Evolutionary conservation across 2,797 vertebrate species (phyloP).

Genomic region (Sitta carolinensis): DNA sequence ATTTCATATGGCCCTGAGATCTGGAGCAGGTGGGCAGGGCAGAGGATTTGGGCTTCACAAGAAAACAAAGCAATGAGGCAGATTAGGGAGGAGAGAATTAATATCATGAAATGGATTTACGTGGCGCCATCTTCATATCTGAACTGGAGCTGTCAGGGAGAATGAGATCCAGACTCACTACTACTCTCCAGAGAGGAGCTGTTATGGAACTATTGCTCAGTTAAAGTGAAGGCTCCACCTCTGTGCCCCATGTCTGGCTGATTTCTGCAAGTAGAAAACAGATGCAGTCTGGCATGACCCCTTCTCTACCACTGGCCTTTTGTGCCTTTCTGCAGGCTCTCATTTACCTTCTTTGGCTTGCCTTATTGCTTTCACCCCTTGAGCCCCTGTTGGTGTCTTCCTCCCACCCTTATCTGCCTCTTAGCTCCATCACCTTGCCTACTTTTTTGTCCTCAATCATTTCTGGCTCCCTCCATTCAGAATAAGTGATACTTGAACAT

Average conservation of each 20-base stretch:
- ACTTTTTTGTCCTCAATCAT: background rate
- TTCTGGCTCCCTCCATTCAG: background rate
- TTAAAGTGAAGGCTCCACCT: background rate
- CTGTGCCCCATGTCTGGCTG: background rate
- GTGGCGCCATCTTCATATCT: conserved; percentile 15
- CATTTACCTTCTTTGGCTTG: background rate
- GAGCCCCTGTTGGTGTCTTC: background rate
- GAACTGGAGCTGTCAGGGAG: conserved; percentile 32
- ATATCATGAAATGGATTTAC: background rate
- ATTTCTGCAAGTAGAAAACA: background rate
- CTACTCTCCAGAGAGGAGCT: conserved; percentile 5
- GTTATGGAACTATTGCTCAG: background rate
- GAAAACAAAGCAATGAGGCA: background rate
- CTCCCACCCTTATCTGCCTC: background rate
- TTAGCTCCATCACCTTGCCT: background rate
- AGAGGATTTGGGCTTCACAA: background rate
- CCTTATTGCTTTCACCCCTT: background rate
- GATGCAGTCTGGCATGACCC: background rate
- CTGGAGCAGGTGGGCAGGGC: background rate
- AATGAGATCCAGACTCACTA: background rate
- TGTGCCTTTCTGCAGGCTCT: background rate
- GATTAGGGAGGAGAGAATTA: background rate
- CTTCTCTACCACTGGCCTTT: background rate
- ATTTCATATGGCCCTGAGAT: background rate
- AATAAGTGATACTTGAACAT: background rate